Evolutionary conservation across 1,140 invertebrate species (phyloP), one percentile per base, ranked within the genome.

Genomic region (Caenorhabditis briggsae): DNA sequence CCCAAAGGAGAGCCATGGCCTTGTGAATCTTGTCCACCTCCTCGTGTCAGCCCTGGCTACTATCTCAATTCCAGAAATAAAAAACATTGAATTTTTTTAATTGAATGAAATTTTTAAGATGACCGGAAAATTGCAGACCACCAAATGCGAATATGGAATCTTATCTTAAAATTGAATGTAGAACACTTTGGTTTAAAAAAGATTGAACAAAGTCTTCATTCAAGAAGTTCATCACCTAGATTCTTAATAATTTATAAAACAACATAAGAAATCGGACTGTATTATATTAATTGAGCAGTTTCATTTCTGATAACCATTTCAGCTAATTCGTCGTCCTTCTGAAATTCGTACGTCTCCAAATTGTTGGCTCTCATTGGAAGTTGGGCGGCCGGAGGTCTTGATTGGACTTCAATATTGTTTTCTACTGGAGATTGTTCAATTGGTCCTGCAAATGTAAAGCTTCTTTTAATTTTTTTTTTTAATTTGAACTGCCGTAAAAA

Each of bases 1-100:
- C 84, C 84, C 41, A 85, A 74, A 78, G 70, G 70, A 20, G 70
- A 78, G 12, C 70, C 70, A 23, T 85, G 84, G 84, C 84, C 84
- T 11, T 85, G 84, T 25, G 84, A 85, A 55, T 74, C 64, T 20
- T 85, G 84, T 56, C 84, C 84, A 7, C 84, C 84, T 8, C 64
- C 84, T 2, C 70, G 70, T 12, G 70, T 78, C 46, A 78, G 70
- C n/a, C 70, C 70, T n/a, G 70, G 70, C 6, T 78, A 78, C 23
- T 78, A 78, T 78, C 46, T 50, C 6, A 78, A 78, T 25, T 50
- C 43, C 23, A 46, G 70, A 11, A 78, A 78, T 0, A 78, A 78
- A n/a, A 20, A 50, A 53, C 70, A 50, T 18, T 78, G 70, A 78
- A 0, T 25, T 14, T 46, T 33, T 64, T 33, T 64, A 33, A 25